Evolutionary conservation across 2,888 invertebrate genomes (phyloP).

Genomic region (Incurvaria masculella): DNA sequence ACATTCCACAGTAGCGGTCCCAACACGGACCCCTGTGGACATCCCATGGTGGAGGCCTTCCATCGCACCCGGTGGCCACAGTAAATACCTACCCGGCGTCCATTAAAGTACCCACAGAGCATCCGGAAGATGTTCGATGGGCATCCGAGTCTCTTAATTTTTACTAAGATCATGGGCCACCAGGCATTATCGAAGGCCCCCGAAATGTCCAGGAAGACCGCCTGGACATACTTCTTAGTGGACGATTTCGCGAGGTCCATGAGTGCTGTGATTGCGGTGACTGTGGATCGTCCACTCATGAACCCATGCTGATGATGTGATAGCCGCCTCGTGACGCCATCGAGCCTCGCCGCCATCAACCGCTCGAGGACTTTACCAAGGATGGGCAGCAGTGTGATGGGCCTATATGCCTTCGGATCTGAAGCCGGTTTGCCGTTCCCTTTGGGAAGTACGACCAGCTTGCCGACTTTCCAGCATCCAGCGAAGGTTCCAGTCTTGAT

Average conservation of each 20-base stretch:
- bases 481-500: background rate
- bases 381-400: slow-evolving; percentile 9
- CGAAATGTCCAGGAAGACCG: slow-evolving; percentile 9
- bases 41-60: slow-evolving; percentile 14
- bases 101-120: slow-evolving; percentile 5
- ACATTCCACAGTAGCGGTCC: slow-evolving; percentile 11
- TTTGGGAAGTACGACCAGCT: slow-evolving; percentile 1
- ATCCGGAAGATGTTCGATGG: slow-evolving; percentile 5
- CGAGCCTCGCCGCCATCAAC: slow-evolving; percentile 12
- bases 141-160: background rate
- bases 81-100: slow-evolving; percentile 8
- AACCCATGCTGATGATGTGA: slow-evolving; percentile 13
- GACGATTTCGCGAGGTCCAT: background rate
- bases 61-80: slow-evolving; percentile 9
- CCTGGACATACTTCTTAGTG: slow-evolving; percentile 1
- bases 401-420: slow-evolving; percentile 5
- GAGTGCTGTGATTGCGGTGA: slow-evolving; percentile 8
- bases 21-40: slow-evolving; percentile 13
- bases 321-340: background rate
- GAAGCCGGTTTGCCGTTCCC: background rate
- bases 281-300: slow-evolving; percentile 7
- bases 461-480: slow-evolving; percentile 2
- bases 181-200: slow-evolving; percentile 13
- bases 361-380: slow-evolving; percentile 14
- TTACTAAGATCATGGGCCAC: slow-evolving; percentile 10